phyloP scores from a whole-genome alignment of 2,888 invertebrate genomes.

The Dasysyrphus tricinctus region DNA sequence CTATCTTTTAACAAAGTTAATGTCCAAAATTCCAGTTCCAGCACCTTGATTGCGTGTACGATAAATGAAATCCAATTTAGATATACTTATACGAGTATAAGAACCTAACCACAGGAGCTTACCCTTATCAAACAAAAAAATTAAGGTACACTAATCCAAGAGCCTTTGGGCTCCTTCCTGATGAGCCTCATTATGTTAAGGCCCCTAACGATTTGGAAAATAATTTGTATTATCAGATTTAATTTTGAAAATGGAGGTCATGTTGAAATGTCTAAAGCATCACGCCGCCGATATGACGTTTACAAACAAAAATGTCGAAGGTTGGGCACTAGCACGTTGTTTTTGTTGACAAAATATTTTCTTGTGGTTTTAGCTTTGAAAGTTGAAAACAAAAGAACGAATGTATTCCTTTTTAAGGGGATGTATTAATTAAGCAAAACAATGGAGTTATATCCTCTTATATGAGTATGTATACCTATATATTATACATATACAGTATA shows the following conservation, averaged over 20 bases:
- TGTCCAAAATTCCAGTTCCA: not conserved
- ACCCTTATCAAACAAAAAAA: not conserved
- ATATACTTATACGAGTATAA: not conserved
- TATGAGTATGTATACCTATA: too few species aligned
- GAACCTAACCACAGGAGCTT: not conserved
- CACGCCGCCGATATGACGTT: too few species aligned
- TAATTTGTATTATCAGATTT: conserved; percentile 6
- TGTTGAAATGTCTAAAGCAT: not conserved
- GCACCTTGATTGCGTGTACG: conserved; percentile 20
- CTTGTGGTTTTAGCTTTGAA: not conserved
- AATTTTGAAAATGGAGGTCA: not conserved
- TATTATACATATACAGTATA: not conserved
- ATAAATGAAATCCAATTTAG: conserved; percentile 28
- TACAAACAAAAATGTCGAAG: too few species aligned
- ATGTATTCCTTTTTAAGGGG: not conserved
- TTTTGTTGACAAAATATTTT: not conserved
- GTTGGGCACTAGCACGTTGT: not conserved
- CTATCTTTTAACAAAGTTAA: not conserved
- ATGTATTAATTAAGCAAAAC: not conserved
- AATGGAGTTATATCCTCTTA: not conserved
- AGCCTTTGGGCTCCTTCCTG: not conserved
- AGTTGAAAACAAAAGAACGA: not conserved
- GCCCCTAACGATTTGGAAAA: not conserved
- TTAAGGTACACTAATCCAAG: not conserved
- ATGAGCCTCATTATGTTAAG: not conserved